These are phyloP conservation scores for Microplitis manilae DNA, from an alignment of 2,888 invertebrate genomes.

Conservation along the genomic window DNA sequence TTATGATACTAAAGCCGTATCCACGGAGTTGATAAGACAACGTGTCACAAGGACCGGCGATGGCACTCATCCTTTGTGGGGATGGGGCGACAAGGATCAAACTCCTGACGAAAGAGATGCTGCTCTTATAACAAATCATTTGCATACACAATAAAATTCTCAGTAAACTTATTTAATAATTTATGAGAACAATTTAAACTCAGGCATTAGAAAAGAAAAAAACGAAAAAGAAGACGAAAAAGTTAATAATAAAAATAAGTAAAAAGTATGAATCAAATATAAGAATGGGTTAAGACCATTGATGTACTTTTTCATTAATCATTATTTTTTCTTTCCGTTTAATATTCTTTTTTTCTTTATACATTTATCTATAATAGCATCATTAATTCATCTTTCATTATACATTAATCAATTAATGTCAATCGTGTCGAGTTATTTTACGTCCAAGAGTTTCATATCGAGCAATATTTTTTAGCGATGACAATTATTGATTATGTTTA, in stretches of 20 bases:
- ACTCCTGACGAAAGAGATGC: constrained; percentile 63
- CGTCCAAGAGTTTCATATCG: not conserved
- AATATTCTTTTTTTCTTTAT: constrained; percentile 27
- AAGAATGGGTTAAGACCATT: not conserved
- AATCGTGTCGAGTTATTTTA: not conserved
- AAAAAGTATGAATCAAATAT: constrained; percentile 15
- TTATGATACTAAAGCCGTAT: constrained; percentile 88
- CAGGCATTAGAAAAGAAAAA: constrained; percentile 21
- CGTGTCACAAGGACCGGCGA: constrained; percentile 84
- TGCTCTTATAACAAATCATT: constrained; percentile 47
- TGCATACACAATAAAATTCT: constrained; percentile 22
- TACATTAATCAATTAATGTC: not conserved
- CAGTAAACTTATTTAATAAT: not conserved
- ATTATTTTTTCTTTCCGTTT: constrained; percentile 8
- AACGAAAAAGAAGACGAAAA: constrained; percentile 25
- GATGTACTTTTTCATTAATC: constrained; percentile 12
- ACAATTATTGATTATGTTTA: not conserved
- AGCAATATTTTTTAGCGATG: not conserved
- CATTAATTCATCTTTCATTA: not conserved
- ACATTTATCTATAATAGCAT: not conserved
- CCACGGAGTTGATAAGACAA: constrained; percentile 79
- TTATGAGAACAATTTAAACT: constrained; percentile 8
- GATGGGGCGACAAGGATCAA: constrained; percentile 72
- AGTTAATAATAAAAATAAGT: constrained; percentile 8
- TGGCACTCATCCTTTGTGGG: constrained; percentile 84